These are phyloP conservation scores for Cheilosia pagana DNA, from an alignment of 2,888 invertebrate species.

Conservation along the genomic window DNA sequence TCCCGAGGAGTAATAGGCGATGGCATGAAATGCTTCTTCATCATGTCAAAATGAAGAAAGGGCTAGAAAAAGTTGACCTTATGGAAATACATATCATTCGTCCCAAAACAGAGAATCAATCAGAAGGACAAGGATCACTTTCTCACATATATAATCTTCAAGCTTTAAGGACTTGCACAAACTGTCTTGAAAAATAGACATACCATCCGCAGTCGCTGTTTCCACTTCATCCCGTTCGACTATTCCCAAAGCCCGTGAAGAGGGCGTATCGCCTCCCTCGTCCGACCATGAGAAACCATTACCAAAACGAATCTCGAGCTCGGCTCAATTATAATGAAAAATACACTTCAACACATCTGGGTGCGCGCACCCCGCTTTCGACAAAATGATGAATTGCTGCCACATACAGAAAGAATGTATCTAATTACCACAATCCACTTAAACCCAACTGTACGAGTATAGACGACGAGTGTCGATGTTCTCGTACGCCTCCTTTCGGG, in stretches of 20 bases:
- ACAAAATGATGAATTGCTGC: slow-evolving; percentile 74
- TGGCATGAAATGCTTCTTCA: no score
- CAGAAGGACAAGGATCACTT: no score
- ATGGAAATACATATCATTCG: no score
- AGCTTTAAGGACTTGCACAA: no score
- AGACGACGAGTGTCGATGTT: slow-evolving; percentile 1
- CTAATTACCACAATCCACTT: slow-evolving; percentile 73
- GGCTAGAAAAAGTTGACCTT: no score
- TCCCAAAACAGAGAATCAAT: no score
- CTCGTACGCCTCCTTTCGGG: slow-evolving; percentile 40
- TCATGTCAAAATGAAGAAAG: no score
- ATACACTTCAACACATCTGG: slow-evolving; percentile 66
- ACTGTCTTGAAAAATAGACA: no score
- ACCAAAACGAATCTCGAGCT: slow-evolving; percentile 17
- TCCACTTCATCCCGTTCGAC: not conserved
- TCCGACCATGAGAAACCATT: slow-evolving; percentile 18
- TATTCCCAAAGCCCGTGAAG: not conserved
- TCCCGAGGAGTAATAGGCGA: no score
- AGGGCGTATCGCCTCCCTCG: slow-evolving; percentile 4
- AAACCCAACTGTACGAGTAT: slow-evolving; percentile 11
- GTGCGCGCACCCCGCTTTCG: slow-evolving; percentile 55
- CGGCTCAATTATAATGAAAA: slow-evolving; percentile 41
- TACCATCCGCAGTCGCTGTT: not conserved
- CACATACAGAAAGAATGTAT: slow-evolving; percentile 66
- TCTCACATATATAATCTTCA: no score